Base-by-base conservation (phyloP, 2,113 vertebrate species). In the Raja brachyura region DNA sequence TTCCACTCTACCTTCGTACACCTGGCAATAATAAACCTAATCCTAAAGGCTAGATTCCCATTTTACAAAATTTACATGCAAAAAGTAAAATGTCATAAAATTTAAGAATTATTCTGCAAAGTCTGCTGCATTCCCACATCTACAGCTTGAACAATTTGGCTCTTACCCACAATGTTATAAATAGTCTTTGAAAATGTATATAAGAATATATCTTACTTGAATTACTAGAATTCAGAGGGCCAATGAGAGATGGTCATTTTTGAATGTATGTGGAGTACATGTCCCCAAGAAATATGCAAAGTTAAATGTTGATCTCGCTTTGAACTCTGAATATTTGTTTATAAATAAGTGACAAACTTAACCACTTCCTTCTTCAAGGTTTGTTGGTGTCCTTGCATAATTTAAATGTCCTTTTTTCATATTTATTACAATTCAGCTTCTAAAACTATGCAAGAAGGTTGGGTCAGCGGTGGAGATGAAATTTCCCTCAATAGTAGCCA, bases 381-480 rank as follows among this genome's bases (percentile, higher is more conserved):
- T 33, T 90, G 33, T 4, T 31, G n/a, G 4, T 68, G 3, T 13
- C 85, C 16, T 31, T 48, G 39, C 39, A 48, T 48, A 48, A 48
- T 48, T 48, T 48, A 48, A 48, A 48, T 48, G 39, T 48, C 39
- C 39, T 48, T 48, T 48, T 48, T 48, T 48, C 39, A 48, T 94
- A 81, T 48, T 93, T 94, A 73, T 56, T 94, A 77, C 94, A 77
- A 68, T 94, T 96, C 28, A 99, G 98, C 97, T 97, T 97, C 98
- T 94, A 99, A 99, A 98, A 97, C 98, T 98, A 98, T 99, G 98
- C 98, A 99, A 99, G 98, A 99, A 95, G 95, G 97, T 96, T 99
- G 98, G 98, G 98, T 98, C 96, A 96, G 96, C 93, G 96, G 97
- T 95, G 98, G 97, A 95, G 98, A 99, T 78, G 98, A 99, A 88